A percentile compares a stretch with the other conserved stretches of the same genome.
Conservation (phyloP, 2,113 vertebrate species). For the Tenebrosternarchus preto region DNA sequence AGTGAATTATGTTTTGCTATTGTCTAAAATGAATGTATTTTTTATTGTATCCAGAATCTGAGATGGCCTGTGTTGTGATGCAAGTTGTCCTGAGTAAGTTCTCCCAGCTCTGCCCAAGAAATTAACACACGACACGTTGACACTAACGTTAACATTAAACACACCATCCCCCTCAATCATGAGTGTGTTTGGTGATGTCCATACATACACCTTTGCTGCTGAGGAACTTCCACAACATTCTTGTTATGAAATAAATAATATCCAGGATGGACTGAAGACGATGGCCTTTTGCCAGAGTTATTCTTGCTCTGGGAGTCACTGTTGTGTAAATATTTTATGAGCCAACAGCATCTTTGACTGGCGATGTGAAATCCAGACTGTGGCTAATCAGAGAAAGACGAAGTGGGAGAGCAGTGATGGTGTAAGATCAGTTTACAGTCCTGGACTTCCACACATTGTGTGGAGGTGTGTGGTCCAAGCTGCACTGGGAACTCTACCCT, state of each 20-base stretch:
- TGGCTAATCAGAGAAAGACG: constrained; percentile 53
- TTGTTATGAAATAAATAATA: background rate
- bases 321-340: constrained; percentile 25
- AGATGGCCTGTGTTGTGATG: too few species aligned
- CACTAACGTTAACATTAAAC: background rate
- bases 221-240: background rate
- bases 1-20: background rate
- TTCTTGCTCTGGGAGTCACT: constrained; percentile 48
- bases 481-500: background rate
- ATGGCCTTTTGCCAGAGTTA: background rate
- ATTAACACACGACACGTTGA: background rate
- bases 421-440: background rate
- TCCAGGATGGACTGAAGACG: background rate
- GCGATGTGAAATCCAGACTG: constrained; percentile 41
- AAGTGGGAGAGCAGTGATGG: background rate
- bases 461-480: constrained; percentile 26
- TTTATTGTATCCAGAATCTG: too few species aligned
- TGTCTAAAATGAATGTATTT: background rate
- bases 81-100: too few species aligned
- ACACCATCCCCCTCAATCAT: too few species aligned
- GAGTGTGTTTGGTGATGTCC: background rate
- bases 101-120: background rate
- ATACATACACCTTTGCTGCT: background rate
- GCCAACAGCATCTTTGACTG: constrained; percentile 40
- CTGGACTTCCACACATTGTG: constrained; percentile 49